Percentiles rank a stretch among this genome's conserved stretches.
These are phyloP conservation scores for Labeo catla DNA, from an alignment of 2,113 vertebrate genomes.

Conservation along the genomic window DNA sequence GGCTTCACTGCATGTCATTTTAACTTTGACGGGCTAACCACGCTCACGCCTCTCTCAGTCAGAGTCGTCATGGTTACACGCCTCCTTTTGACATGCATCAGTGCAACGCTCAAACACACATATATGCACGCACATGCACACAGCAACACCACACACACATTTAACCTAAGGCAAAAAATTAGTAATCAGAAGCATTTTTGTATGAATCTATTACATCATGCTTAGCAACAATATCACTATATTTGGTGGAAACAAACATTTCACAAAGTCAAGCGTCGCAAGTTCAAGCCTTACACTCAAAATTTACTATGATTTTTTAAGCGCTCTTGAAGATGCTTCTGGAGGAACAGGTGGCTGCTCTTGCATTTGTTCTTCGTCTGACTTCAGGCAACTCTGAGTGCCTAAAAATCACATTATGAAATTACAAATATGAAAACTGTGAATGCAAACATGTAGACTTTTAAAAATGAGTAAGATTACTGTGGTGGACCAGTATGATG, in stretches of 20 bases:
- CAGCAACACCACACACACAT: background rate
- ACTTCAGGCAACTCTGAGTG: background rate
- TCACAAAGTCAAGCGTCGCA: background rate
- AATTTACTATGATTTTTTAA: background rate
- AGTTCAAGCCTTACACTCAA: no score
- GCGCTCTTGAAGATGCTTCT: background rate
- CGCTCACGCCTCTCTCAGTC: conserved; percentile 22
- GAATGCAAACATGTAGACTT: background rate
- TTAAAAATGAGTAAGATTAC: background rate
- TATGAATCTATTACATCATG: background rate
- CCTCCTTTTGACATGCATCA: conserved; percentile 11
- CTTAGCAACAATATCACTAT: background rate
- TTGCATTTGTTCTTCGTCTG: background rate
- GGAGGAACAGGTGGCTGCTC: background rate
- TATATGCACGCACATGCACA: background rate
- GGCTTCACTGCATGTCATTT: conserved; percentile 16
- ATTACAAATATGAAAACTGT: background rate
- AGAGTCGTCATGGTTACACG: conserved; percentile 42
- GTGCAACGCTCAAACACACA: conserved; percentile 1
- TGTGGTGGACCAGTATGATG: background rate
- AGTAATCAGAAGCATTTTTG: background rate
- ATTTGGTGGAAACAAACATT: background rate
- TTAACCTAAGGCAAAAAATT: background rate
- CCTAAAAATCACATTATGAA: background rate
- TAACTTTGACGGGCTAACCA: conserved; percentile 15